Conservation (phyloP, 2,888 invertebrate genomes). For the Cryptophagus acutangulus region DNA sequence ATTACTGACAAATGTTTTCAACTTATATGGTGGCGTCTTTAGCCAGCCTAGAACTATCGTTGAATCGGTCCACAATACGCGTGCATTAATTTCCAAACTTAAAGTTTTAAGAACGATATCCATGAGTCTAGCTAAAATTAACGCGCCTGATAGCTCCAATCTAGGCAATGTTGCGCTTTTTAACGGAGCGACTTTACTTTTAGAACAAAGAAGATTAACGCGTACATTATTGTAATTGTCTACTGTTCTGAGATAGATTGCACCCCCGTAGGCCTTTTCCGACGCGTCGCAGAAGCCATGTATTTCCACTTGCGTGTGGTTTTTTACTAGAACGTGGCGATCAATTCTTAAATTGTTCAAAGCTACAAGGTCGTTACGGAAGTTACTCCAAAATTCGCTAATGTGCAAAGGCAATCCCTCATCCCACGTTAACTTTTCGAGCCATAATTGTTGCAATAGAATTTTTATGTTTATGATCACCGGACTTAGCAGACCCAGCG, state of each 20-base stretch:
- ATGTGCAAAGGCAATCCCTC: conserved; percentile 10
- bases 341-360: conserved; percentile 10
- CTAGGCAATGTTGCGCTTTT: conserved; percentile 16
- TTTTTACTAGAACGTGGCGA: conserved; percentile 1
- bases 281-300: conserved; percentile 16
- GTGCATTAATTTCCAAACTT: conserved; percentile 7
- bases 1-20: conserved; percentile 19
- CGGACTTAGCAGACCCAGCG: conserved; percentile 15
- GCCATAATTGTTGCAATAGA: conserved; percentile 6
- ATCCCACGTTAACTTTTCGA: conserved; percentile 17
- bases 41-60: conserved; percentile 18
- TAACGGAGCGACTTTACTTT: conserved; percentile 19
- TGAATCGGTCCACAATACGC: conserved; percentile 17
- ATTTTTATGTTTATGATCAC: conserved; percentile 14
- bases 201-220: conserved; percentile 15
- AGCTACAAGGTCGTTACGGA: background rate
- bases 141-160: conserved; percentile 18
- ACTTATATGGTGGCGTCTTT: conserved; percentile 9
- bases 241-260: conserved; percentile 12
- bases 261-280: conserved; percentile 13
- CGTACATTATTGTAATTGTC: conserved; percentile 4
- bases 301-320: conserved; percentile 8
- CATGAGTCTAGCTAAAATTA: conserved; percentile 13
- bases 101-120: conserved; percentile 1
- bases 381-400: conserved; percentile 8